Conservation (phyloP, 1,140 invertebrate species). For the Halesus radiatus region DNA sequence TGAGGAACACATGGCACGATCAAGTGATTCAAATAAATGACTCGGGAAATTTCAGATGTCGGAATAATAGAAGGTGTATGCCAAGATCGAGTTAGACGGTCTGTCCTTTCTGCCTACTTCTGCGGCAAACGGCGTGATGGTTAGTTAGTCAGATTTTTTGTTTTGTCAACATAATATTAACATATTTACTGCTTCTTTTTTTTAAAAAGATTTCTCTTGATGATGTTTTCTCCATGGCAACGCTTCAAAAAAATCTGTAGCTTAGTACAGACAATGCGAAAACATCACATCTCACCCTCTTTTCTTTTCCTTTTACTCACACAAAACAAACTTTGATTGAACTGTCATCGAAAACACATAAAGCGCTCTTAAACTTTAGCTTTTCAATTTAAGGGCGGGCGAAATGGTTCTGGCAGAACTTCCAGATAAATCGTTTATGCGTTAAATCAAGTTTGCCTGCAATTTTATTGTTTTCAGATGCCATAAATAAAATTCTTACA, state of each 20-base stretch:
- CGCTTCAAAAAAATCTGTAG: background rate
- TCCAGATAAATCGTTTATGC: background rate
- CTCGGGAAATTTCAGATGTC: too few species aligned
- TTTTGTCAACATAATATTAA: too few species aligned
- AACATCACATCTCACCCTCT: background rate
- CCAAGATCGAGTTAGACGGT: too few species aligned
- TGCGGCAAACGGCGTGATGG: too few species aligned
- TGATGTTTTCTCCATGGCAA: too few species aligned
- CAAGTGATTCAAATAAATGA: too few species aligned
- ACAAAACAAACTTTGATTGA: slow-evolving; percentile 18
- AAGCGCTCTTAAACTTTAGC: slow-evolving; percentile 11
- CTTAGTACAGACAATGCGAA: background rate
- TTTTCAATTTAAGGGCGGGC: slow-evolving; percentile 9
- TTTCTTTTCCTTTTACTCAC: background rate
- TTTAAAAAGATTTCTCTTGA: too few species aligned
- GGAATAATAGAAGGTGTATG: too few species aligned
- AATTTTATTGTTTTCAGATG: background rate
- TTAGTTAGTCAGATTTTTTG: too few species aligned
- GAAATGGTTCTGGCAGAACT: background rate
- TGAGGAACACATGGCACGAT: too few species aligned
- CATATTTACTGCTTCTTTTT: too few species aligned
- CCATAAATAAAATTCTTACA: background rate
- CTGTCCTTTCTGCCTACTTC: too few species aligned
- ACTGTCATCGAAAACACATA: slow-evolving; percentile 17
- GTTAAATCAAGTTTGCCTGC: background rate